Conservation (phyloP, 2,888 invertebrate genomes). For the Sinhomidia bicolor region DNA sequence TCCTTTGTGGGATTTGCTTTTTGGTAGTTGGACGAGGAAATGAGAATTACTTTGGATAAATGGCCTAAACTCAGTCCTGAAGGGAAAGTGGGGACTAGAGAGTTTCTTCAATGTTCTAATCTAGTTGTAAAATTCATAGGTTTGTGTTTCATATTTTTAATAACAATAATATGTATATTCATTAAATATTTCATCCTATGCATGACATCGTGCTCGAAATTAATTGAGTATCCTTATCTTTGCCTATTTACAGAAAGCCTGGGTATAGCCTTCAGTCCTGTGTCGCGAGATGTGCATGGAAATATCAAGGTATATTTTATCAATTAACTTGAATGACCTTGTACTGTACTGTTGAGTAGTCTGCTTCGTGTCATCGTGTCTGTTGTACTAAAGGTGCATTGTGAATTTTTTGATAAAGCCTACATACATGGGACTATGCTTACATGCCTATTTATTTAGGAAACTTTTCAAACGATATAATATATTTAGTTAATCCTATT, state of each 20-base stretch:
- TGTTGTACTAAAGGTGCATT: no score
- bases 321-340: no score
- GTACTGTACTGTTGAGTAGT: no score
- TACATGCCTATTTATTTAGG: no score
- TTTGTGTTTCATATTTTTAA: no score
- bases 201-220: no score
- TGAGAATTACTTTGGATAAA: conserved; percentile 57
- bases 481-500: no score
- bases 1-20: not conserved
- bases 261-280: conserved; percentile 57
- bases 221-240: not conserved
- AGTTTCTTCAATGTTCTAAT: conserved; percentile 65
- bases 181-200: not conserved
- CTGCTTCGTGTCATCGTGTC: no score
- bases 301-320: conserved; percentile 65
- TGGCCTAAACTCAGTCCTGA: conserved; percentile 63
- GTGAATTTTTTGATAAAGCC: not conserved
- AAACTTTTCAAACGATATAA: no score
- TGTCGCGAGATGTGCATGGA: conserved; percentile 64
- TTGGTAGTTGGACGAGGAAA: conserved; percentile 45
- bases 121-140: conserved; percentile 65
- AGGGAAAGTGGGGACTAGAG: conserved; percentile 62
- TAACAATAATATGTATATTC: not conserved
- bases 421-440: no score
- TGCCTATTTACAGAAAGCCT: conserved; percentile 46